These are phyloP conservation scores for Eledona agricola DNA, from an alignment of 2,888 invertebrate genomes.

Conservation along the genomic window DNA sequence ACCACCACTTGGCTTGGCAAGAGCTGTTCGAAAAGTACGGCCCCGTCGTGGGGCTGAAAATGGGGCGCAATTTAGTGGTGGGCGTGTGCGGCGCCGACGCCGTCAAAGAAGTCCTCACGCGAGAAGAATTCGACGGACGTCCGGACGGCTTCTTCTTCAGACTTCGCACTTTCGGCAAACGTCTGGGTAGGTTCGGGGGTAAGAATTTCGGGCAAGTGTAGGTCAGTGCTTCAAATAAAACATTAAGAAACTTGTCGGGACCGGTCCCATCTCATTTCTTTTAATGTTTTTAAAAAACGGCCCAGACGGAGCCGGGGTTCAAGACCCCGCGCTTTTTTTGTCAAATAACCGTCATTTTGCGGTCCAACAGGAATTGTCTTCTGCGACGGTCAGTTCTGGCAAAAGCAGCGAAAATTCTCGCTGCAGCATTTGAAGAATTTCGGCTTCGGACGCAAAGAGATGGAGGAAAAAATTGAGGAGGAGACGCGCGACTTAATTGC, in stretches of 20 bases:
- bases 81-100: slow-evolving; percentile 71
- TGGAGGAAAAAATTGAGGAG: slow-evolving; percentile 69
- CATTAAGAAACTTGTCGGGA: slow-evolving; percentile 17
- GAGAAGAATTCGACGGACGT: slow-evolving; percentile 74
- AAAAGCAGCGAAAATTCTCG: slow-evolving; percentile 72
- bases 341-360: no score
- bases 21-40: slow-evolving; percentile 70
- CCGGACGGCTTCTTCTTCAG: slow-evolving; percentile 76
- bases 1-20: slow-evolving; percentile 70
- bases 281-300: slow-evolving; percentile 4
- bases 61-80: slow-evolving; percentile 70
- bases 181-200: slow-evolving; percentile 66
- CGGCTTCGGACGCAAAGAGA: slow-evolving; percentile 70
- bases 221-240: slow-evolving; percentile 43
- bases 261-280: slow-evolving; percentile 33
- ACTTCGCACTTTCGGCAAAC: slow-evolving; percentile 72
- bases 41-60: slow-evolving; percentile 71
- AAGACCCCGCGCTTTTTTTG: slow-evolving; percentile 11
- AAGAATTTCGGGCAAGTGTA: slow-evolving; percentile 42
- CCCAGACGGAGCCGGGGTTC: neutral
- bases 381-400: slow-evolving; percentile 73
- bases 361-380: slow-evolving; percentile 76
- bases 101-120: slow-evolving; percentile 69
- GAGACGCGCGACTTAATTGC: slow-evolving; percentile 67
- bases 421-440: slow-evolving; percentile 71